Percentiles rank a stretch among this genome's conserved stretches.
These are phyloP conservation scores for Helicoverpa zea DNA, from an alignment of 1,140 invertebrate species.

Conservation along the genomic window DNA sequence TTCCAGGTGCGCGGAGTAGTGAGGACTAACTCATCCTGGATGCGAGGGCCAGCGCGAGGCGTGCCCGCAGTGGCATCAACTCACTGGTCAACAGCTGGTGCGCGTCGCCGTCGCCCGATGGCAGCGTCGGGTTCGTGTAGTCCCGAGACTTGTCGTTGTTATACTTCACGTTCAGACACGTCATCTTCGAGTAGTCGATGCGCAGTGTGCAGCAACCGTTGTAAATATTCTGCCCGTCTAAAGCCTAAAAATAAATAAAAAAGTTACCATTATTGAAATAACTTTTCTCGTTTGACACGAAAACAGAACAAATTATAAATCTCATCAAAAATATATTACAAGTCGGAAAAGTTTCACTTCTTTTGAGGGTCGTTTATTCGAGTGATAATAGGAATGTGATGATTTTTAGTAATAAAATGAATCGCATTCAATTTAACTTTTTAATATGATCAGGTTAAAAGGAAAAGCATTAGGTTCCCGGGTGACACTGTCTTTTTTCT, in stretches of 20 bases:
- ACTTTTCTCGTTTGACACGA: slow-evolving; percentile 57
- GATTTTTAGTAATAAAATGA: slow-evolving; percentile 47
- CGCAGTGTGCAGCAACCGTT: slow-evolving; percentile 99
- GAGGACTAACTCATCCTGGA: slow-evolving; percentile 85
- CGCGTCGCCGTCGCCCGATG: slow-evolving; percentile 94
- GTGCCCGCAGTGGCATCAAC: slow-evolving; percentile 88
- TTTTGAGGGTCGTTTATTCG: slow-evolving; percentile 50
- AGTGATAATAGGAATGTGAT: slow-evolving; percentile 47
- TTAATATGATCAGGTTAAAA: slow-evolving; percentile 29
- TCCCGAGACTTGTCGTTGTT: slow-evolving; percentile 99
- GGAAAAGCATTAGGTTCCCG: slow-evolving; percentile 11
- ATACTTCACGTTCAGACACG: slow-evolving; percentile 99
- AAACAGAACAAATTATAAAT: slow-evolving; percentile 56
- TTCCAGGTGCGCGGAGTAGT: slow-evolving; percentile 78
- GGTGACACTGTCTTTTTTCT: background rate
- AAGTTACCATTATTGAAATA: slow-evolving; percentile 51
- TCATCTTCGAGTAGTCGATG: slow-evolving; percentile 99
- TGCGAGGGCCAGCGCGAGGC: slow-evolving; percentile 83
- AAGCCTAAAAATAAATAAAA: slow-evolving; percentile 88
- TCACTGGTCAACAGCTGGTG: slow-evolving; percentile 90
- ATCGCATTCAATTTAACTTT: slow-evolving; percentile 47
- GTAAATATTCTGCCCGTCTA: slow-evolving; percentile 99
- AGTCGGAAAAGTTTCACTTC: slow-evolving; percentile 51
- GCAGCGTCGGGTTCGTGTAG: slow-evolving; percentile 99
- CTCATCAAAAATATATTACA: slow-evolving; percentile 55